Percentiles rank a stretch among this genome's conserved stretches.
Evolutionary conservation across 1,140 invertebrate genomes (phyloP).

Genomic region (Papilio dardanus): DNA sequence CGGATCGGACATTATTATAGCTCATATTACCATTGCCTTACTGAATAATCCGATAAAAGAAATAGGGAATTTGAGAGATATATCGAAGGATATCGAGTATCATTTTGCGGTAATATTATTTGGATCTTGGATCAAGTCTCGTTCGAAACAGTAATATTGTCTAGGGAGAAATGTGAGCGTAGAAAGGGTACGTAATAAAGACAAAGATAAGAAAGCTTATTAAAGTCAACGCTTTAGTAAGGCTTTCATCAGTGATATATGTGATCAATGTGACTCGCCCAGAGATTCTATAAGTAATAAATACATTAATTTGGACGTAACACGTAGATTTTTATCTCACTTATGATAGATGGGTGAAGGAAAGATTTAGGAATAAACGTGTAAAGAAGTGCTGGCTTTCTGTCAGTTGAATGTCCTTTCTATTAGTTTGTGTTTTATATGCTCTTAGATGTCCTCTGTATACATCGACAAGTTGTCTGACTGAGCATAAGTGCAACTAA

Average conservation of each 20-base stretch:
- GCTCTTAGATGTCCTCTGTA: no score
- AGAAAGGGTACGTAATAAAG: constrained; percentile 18
- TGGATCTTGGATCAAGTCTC: constrained; percentile 7
- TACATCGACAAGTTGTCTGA: no score
- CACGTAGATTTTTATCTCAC: background rate
- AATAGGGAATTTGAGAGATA: constrained; percentile 11
- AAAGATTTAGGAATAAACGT: background rate
- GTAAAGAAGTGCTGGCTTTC: background rate
- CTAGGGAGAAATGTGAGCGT: constrained; percentile 8
- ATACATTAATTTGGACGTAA: background rate
- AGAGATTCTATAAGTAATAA: background rate
- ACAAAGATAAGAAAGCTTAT: constrained; percentile 20
- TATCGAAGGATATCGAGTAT: constrained; percentile 12
- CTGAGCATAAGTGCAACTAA: no score
- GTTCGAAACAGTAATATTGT: constrained; percentile 7
- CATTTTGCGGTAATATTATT: constrained; percentile 19
- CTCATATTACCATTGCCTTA: constrained; percentile 10
- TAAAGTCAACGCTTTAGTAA: constrained; percentile 9
- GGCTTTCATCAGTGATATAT: background rate
- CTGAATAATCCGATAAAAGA: constrained; percentile 17
- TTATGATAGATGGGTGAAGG: background rate
- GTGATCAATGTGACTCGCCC: background rate
- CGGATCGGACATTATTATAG: background rate
- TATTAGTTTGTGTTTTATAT: no score
- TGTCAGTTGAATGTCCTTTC: no score